phyloP scores from a whole-genome alignment of 1,140 invertebrate species.

The Zophobas atratus region DNA sequence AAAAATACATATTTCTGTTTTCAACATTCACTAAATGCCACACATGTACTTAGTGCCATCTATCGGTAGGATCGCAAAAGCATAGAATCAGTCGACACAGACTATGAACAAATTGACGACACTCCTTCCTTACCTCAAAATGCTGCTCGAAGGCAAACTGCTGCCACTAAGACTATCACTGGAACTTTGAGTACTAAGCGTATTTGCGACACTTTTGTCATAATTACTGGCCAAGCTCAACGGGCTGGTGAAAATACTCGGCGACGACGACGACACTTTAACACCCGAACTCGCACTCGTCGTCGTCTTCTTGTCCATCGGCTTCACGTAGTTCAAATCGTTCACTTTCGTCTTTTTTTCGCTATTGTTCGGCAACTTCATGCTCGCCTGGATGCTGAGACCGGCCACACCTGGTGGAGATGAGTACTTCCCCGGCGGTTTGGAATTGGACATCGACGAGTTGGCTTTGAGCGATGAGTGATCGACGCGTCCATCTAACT shows the following conservation, averaged over 20 bases:
- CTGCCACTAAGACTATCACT: conserved; percentile 60
- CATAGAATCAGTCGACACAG: too few species aligned
- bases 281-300: conserved; percentile 49
- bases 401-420: conserved; percentile 44
- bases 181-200: conserved; percentile 57
- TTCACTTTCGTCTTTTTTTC: conserved; percentile 56
- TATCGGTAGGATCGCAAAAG: too few species aligned
- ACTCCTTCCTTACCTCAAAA: conserved; percentile 68
- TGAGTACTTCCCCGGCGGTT: conserved; percentile 57
- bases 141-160: conserved; percentile 68
- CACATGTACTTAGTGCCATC: too few species aligned
- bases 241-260: conserved; percentile 66
- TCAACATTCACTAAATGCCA: too few species aligned
- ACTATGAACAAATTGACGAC: too few species aligned
- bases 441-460: conserved; percentile 42
- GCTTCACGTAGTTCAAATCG: conserved; percentile 61
- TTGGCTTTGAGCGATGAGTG: conserved; percentile 8
- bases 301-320: conserved; percentile 59
- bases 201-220: conserved; percentile 59
- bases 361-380: conserved; percentile 54
- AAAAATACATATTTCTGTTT: too few species aligned
- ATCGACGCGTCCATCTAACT: conserved; percentile 33
- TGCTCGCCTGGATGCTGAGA: conserved; percentile 62
- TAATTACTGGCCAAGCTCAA: conserved; percentile 64
- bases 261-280: conserved; percentile 55